phyloP scores from a whole-genome alignment of 2,888 invertebrate genomes.

The Macropis europaea region DNA sequence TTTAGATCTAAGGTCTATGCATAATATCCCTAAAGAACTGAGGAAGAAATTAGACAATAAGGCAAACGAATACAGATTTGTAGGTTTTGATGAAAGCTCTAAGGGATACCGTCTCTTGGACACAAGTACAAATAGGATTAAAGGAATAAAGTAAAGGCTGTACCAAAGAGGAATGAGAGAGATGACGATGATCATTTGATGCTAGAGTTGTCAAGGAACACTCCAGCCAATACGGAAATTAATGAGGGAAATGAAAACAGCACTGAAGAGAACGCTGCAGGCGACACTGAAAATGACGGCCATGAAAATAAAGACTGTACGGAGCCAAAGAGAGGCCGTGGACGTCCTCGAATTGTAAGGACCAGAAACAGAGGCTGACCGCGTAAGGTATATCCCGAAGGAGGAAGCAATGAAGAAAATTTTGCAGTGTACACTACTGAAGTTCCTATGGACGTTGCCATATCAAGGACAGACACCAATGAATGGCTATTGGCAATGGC shows the following conservation, averaged over 20 bases:
- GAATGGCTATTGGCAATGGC: background rate
- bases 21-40: slow-evolving; percentile 42
- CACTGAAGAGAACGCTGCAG: background rate
- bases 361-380: slow-evolving; percentile 1
- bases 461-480: background rate
- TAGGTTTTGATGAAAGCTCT: slow-evolving; percentile 24
- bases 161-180: background rate
- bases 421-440: background rate
- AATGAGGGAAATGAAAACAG: background rate
- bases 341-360: background rate
- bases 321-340: background rate
- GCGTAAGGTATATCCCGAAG: background rate
- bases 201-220: background rate
- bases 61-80: slow-evolving; percentile 34
- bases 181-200: background rate
- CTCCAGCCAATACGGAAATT: background rate
- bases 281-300: background rate
- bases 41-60: slow-evolving; percentile 45
- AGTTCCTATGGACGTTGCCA: background rate
- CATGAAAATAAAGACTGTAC: background rate
- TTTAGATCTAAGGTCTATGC: slow-evolving; percentile 54
- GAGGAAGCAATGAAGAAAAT: background rate
- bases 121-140: background rate
- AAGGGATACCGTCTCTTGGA: slow-evolving; percentile 20
- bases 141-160: background rate